A percentile compares a stretch with the other conserved stretches of the same genome.
Evolutionary conservation across 1,140 invertebrate species (phyloP).

Genomic region (Archivesica marissinica): DNA sequence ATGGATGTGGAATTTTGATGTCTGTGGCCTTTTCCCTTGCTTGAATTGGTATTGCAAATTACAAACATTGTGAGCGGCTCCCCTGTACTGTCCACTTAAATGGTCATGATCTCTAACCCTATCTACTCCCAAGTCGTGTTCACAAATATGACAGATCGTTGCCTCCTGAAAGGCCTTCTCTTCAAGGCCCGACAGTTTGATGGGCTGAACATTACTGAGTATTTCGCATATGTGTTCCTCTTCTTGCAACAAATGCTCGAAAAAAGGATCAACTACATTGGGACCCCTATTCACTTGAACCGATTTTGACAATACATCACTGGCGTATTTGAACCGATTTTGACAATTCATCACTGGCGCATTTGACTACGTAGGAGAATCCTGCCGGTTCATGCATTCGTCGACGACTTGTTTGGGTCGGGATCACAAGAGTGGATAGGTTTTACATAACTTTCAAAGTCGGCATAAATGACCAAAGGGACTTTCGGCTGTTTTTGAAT

Average conservation of each 20-base stretch:
- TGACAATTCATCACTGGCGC: neutral
- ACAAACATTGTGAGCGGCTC: conserved; percentile 3
- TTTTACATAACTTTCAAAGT: conserved; percentile 51
- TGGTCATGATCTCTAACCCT: conserved; percentile 49
- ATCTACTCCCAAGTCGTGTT: neutral
- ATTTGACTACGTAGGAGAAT: neutral
- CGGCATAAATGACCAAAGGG: conserved; percentile 54
- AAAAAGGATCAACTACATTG: conserved; percentile 30
- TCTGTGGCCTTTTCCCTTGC: conserved; percentile 32
- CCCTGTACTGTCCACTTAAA: conserved; percentile 29
- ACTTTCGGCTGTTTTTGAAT: conserved; percentile 38
- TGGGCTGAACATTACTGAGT: neutral
- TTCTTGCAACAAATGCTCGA: neutral
- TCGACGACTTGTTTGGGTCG: neutral
- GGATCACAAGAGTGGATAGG: conserved; percentile 41
- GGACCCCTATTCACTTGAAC: conserved; percentile 14
- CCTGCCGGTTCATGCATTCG: conserved; percentile 38
- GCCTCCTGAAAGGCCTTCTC: neutral
- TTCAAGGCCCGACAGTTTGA: neutral
- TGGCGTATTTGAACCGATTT: no score
- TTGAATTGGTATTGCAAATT: conserved; percentile 31
- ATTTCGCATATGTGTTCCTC: neutral
- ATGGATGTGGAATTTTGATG: conserved; percentile 71
- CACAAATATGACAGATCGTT: conserved; percentile 46
- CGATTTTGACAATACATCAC: no score